A percentile compares a stretch with the other conserved stretches of the same genome.
phyloP scores from a whole-genome alignment of 2,797 vertebrate genomes.

The Sarcophilus harrisii region DNA sequence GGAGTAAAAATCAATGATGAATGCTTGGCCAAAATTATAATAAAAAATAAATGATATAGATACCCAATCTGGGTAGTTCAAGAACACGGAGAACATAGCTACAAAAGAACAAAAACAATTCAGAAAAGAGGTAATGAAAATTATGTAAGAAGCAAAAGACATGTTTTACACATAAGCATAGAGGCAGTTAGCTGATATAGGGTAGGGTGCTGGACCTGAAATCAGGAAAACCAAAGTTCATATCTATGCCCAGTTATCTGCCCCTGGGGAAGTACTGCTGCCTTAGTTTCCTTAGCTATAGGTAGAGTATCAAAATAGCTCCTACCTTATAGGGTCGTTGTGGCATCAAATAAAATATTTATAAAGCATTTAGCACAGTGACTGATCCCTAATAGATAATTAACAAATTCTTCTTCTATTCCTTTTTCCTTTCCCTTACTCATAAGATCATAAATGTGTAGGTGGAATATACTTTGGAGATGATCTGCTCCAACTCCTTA shows the following conservation, averaged over 20 bases:
- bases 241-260: not conserved
- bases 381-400: not conserved
- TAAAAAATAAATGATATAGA: slow-evolving; percentile 30
- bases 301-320: not conserved
- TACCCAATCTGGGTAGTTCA: not conserved
- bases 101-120: slow-evolving; percentile 12
- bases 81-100: slow-evolving; percentile 2
- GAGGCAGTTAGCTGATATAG: not conserved
- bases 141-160: slow-evolving; percentile 20
- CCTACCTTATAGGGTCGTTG: not conserved
- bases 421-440: not conserved
- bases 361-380: not conserved
- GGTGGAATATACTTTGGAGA: not conserved
- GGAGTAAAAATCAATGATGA: slow-evolving; percentile 56
- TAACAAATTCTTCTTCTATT: not conserved
- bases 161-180: not conserved
- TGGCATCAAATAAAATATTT: not conserved
- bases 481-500: not conserved
- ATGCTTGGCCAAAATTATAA: slow-evolving; percentile 32
- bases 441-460: not conserved
- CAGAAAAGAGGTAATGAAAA: slow-evolving; percentile 25
- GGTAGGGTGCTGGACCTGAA: not conserved
- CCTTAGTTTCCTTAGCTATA: not conserved
- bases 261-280: not conserved
- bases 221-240: not conserved